phyloP scores from a whole-genome alignment of 2,113 vertebrate species.

The Balaeniceps rex region DNA sequence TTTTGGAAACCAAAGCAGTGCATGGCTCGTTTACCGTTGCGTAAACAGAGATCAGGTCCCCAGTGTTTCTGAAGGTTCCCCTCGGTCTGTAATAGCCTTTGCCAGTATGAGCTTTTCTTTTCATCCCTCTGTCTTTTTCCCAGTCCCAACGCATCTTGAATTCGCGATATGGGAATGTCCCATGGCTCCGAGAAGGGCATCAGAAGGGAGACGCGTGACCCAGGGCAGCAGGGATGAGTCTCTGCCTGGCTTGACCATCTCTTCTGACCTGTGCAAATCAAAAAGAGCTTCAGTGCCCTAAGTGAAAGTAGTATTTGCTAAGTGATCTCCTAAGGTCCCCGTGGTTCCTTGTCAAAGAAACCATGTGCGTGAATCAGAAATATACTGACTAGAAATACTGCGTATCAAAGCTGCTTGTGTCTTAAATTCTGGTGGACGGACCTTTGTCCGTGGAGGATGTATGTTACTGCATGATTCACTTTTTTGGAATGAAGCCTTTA shows the following conservation, averaged over 20 bases:
- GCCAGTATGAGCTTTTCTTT: background rate
- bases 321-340: background rate
- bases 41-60: background rate
- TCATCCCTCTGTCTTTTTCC: background rate
- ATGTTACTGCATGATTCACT: background rate
- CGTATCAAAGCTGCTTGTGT: background rate
- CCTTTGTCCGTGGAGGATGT: background rate
- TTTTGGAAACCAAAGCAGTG: background rate
- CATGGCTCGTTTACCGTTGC: background rate
- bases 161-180: fast-evolving
- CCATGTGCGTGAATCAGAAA: background rate
- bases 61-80: background rate
- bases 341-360: background rate
- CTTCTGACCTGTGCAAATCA: background rate
- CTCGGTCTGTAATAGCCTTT: background rate
- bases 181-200: background rate
- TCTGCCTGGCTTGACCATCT: background rate
- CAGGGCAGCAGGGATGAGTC: background rate
- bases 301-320: background rate
- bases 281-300: background rate
- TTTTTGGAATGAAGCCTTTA: background rate
- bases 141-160: background rate
- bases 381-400: background rate
- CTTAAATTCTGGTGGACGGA: background rate
- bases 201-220: background rate